Evolutionary conservation across 2,888 invertebrate species (phyloP).

Genomic region (Nematopogon swammerdamellus): DNA sequence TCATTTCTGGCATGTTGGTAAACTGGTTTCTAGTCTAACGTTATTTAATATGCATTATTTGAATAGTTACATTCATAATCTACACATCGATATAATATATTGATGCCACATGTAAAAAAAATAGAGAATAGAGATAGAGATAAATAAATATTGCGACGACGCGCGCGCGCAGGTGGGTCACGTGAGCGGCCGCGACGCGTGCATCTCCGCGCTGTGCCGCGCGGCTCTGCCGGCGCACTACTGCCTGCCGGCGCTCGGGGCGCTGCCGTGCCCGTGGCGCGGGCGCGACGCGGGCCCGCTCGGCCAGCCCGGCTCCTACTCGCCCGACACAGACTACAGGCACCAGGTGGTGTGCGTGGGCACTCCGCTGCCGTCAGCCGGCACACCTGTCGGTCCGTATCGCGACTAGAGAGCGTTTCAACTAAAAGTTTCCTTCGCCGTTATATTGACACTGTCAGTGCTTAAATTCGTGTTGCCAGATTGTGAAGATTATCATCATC

Average conservation of each 20-base stretch:
- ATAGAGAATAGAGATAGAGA: too few relatives aligned
- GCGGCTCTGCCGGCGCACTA: conserved; percentile 96
- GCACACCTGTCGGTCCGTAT: conserved; percentile 72
- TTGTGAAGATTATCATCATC: too few relatives aligned
- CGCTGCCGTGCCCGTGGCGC: conserved; percentile 87
- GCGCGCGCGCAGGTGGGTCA: conserved; percentile 39
- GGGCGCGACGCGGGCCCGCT: conserved; percentile 77
- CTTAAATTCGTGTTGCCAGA: too few relatives aligned
- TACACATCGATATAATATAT: too few relatives aligned
- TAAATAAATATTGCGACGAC: too few relatives aligned
- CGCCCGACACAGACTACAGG: conserved; percentile 69
- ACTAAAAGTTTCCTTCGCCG: too few relatives aligned
- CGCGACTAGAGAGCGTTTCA: conserved; percentile 8
- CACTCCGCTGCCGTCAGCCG: conserved; percentile 85
- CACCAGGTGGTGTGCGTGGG: conserved; percentile 98
- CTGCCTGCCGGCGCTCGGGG: conserved; percentile 83
- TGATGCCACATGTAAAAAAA: too few relatives aligned
- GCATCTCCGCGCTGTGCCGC: conserved; percentile 92
- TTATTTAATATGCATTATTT: too few relatives aligned
- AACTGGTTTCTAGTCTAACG: too few relatives aligned
- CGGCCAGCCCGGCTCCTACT: conserved; percentile 70
- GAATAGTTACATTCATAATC: too few relatives aligned
- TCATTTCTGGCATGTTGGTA: too few relatives aligned
- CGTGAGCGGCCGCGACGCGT: conserved; percentile 81
- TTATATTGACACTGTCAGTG: too few relatives aligned